phyloP scores from a whole-genome alignment of 2,113 vertebrate genomes.

The Phodopus roborovskii region DNA sequence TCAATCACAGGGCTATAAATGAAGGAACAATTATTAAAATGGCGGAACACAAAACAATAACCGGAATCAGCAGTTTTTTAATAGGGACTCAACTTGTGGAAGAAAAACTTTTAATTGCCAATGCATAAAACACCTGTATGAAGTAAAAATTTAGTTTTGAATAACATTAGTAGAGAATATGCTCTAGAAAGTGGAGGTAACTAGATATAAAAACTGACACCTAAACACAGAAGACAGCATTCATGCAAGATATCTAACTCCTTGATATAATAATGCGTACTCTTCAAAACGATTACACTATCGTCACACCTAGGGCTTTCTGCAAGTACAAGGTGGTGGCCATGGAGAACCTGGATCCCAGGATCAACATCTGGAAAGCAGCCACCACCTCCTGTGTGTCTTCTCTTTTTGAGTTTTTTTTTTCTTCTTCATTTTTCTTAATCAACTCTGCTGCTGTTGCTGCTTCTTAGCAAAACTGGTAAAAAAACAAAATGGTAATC shows the following conservation, averaged over 20 bases:
- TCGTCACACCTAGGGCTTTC: too few species aligned
- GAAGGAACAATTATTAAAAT: constrained; percentile 66
- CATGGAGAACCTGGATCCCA: constrained; percentile 85
- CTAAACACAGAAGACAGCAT: constrained; percentile 96
- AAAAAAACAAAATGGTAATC: constrained; percentile 98
- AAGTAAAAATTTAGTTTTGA: constrained; percentile 82
- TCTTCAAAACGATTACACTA: constrained; percentile 94
- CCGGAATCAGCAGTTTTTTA: constrained; percentile 73
- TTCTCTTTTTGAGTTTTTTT: constrained; percentile 94
- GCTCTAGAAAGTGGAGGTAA: constrained; percentile 84
- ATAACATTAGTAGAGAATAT: constrained; percentile 59
- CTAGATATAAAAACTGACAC: too few species aligned
- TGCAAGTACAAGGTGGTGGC: constrained; percentile 87
- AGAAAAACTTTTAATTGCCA: constrained; percentile 75
- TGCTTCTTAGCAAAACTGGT: constrained; percentile 96
- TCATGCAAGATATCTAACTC: constrained; percentile 98
- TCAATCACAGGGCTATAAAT: constrained; percentile 73
- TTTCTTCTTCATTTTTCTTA: constrained; percentile 94
- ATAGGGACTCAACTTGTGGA: constrained; percentile 63
- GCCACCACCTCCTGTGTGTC: constrained; percentile 82
- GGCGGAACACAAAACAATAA: constrained; percentile 77
- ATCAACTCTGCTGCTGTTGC: constrained; percentile 97
- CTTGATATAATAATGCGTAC: constrained; percentile 96
- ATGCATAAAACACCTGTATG: constrained; percentile 81
- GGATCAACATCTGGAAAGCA: constrained; percentile 85